These are phyloP conservation scores for Melipona beecheii DNA, from an alignment of 2,888 invertebrate genomes.

Conservation along the genomic window DNA sequence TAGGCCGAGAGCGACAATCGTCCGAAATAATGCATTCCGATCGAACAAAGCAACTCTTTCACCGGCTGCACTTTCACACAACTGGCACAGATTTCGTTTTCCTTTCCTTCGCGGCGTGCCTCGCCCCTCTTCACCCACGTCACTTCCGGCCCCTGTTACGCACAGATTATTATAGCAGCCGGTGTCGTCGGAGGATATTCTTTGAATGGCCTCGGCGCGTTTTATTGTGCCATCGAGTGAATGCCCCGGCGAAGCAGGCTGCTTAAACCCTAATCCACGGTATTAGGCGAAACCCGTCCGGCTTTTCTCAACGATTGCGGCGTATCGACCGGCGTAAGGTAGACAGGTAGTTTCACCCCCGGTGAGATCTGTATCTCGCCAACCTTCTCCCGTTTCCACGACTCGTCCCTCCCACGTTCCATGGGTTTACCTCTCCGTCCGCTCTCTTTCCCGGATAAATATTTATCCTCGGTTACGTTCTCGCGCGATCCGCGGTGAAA, in stretches of 20 bases:
- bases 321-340: conserved; percentile 35
- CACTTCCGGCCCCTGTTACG: conserved; percentile 69
- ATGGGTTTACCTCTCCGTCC: conserved; percentile 57
- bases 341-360: conserved; percentile 64
- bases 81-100: conserved; percentile 50
- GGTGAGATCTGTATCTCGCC: conserved; percentile 72
- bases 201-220: conserved; percentile 59
- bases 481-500: conserved; percentile 48
- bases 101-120: conserved; percentile 34
- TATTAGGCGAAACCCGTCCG: conserved; percentile 80
- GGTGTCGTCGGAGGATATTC: conserved; percentile 54
- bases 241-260: conserved; percentile 62
- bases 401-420: conserved; percentile 6
- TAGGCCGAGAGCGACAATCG: no score
- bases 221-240: conserved; percentile 70
- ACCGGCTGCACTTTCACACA: conserved; percentile 10
- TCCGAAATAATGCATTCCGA: background rate
- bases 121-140: conserved; percentile 46
- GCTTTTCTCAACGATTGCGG: conserved; percentile 73
- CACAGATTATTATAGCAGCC: conserved; percentile 67
- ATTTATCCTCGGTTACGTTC: conserved; percentile 76
- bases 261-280: conserved; percentile 79
- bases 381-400: conserved; percentile 47
- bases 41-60: conserved; percentile 31
- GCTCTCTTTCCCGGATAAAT: conserved; percentile 73